These are phyloP conservation scores for Archips crataeganus DNA, from an alignment of 2,888 invertebrate species.

Conservation along the genomic window DNA sequence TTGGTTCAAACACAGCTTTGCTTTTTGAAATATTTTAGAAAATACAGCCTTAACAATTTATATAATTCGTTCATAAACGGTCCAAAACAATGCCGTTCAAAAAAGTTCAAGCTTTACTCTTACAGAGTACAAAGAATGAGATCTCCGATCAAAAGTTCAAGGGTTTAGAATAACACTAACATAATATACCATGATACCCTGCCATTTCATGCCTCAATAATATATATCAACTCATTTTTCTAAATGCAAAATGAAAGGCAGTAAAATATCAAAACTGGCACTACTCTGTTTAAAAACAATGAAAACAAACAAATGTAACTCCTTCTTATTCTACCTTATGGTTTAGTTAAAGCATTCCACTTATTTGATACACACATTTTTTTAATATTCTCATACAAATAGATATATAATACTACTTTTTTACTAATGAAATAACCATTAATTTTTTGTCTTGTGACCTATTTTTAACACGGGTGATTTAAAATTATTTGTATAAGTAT, in stretches of 20 bases:
- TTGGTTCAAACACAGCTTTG: not conserved
- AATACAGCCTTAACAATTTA: conserved; percentile 16
- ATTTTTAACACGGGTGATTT: conserved; percentile 53
- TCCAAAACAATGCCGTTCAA: conserved; percentile 5
- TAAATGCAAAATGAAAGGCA: conserved; percentile 68
- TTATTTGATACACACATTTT: conserved; percentile 68
- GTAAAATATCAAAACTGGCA: conserved; percentile 58
- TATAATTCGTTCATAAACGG: conserved; percentile 30
- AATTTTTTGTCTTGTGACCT: conserved; percentile 51
- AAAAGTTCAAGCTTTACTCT: not conserved
- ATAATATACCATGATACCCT: conserved; percentile 72
- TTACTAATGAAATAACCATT: conserved; percentile 36
- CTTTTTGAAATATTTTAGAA: conserved; percentile 19
- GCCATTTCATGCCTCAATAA: conserved; percentile 77
- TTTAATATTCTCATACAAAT: conserved; percentile 45
- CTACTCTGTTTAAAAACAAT: conserved; percentile 68
- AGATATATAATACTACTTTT: conserved; percentile 43
- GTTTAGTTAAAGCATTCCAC: conserved; percentile 82
- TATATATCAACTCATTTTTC: conserved; percentile 49
- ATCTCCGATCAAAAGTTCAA: not conserved
- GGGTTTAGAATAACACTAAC: conserved; percentile 9
- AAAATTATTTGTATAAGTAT: conserved; percentile 44
- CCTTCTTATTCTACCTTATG: conserved; percentile 77
- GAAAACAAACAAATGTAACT: conserved; percentile 44
- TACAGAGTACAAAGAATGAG: not conserved